phyloP scores from a whole-genome alignment of 1,140 invertebrate species.

The Caenorhabditis inopinata region DNA sequence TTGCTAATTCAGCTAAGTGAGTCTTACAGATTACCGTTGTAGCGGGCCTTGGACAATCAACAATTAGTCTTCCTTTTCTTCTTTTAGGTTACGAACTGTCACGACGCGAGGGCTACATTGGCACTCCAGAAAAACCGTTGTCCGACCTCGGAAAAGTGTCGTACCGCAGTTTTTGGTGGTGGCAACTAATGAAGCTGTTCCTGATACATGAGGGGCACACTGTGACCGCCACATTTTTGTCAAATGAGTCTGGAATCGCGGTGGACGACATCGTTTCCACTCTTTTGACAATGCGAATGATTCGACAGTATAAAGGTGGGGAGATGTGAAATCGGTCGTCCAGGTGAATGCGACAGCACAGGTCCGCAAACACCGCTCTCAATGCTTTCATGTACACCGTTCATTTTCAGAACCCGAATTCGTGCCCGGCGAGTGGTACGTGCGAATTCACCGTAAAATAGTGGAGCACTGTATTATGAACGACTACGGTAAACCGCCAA shows the following conservation, averaged over 20 bases:
- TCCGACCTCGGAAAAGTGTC: constrained; percentile 81
- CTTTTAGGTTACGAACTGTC: constrained; percentile 81
- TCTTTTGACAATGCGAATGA: constrained; percentile 15
- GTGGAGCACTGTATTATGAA: neutral
- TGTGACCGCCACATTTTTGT: neutral
- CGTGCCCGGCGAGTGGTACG: neutral
- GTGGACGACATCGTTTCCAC: constrained; percentile 44
- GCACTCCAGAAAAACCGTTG: constrained; percentile 90
- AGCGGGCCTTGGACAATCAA: too few relatives aligned
- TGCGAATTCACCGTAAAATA: neutral
- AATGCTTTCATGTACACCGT: too few relatives aligned
- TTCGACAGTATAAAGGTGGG: constrained; percentile 2
- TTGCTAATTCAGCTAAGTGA: constrained; percentile 93
- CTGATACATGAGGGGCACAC: neutral
- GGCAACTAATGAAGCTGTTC: constrained; percentile 1
- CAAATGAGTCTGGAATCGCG: constrained; percentile 20
- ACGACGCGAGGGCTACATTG: constrained; percentile 93
- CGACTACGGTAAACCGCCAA: neutral
- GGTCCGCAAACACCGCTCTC: too few relatives aligned
- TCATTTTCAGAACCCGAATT: neutral
- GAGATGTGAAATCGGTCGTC: too few relatives aligned
- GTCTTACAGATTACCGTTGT: neutral
- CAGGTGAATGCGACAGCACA: too few relatives aligned
- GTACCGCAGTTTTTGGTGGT: constrained; percentile 50
- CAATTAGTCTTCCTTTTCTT: too few relatives aligned